Percentiles rank a stretch among this genome's conserved stretches.
These are phyloP conservation scores for Sebastes kiyomatsui DNA, from an alignment of 2,797 vertebrate genomes.

Conservation along the genomic window DNA sequence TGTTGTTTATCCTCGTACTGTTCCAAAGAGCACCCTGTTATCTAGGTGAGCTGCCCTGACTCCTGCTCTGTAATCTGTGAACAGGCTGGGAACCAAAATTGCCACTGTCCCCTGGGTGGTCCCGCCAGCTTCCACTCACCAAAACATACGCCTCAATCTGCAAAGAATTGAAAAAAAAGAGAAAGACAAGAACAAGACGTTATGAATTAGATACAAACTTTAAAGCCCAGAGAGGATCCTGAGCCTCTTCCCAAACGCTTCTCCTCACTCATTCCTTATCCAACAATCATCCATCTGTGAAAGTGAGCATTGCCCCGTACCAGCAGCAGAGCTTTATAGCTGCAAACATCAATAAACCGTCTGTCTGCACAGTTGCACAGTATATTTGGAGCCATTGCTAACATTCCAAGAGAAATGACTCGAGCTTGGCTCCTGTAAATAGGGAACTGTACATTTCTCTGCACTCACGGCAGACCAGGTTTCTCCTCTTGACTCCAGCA, in stretches of 20 bases:
- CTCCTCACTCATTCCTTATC: conserved; percentile 22
- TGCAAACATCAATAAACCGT: conserved; percentile 74
- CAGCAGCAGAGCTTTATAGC: conserved; percentile 65
- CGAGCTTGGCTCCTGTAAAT: conserved; percentile 60
- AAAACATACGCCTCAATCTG: conserved; percentile 93
- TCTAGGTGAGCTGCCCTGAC: conserved; percentile 73
- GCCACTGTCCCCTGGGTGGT: conserved; percentile 74
- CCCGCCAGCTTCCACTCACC: conserved; percentile 86
- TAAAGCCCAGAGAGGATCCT: conserved; percentile 9
- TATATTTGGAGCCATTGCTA: conserved; percentile 66
- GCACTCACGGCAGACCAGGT: conserved; percentile 6
- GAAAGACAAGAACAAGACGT: conserved; percentile 23
- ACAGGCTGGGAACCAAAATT: conserved; percentile 71
- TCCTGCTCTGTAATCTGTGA: conserved; percentile 78
- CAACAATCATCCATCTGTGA: conserved; percentile 70
- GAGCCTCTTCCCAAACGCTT: conserved; percentile 16
- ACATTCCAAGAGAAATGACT: conserved; percentile 76
- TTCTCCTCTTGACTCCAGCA: conserved; percentile 24
- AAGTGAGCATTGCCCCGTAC: conserved; percentile 49
- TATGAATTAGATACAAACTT: conserved; percentile 38
- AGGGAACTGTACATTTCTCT: conserved; percentile 63
- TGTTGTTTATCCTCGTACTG: conserved; percentile 73
- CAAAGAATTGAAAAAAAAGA: conserved; percentile 12
- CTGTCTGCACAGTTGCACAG: conserved; percentile 65
- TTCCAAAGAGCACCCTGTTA: conserved; percentile 76